A percentile compares a stretch with the other conserved stretches of the same genome.
These are phyloP conservation scores for Mixornis gularis DNA, from an alignment of 2,113 vertebrate species.

Conservation along the genomic window DNA sequence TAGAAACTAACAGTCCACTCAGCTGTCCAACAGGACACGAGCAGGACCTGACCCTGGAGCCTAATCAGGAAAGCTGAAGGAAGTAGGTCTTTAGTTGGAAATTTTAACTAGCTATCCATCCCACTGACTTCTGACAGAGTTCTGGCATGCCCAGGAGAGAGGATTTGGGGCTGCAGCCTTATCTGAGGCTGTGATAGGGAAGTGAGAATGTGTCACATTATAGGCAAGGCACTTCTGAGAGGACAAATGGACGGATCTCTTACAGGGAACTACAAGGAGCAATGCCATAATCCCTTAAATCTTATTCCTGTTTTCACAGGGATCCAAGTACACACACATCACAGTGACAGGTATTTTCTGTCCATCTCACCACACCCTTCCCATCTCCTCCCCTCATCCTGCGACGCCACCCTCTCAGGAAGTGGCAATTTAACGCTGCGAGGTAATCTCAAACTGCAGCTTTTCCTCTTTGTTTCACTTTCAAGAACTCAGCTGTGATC, in stretches of 20 bases:
- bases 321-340: not conserved
- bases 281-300: not conserved
- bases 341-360: not conserved
- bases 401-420: not conserved
- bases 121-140: not conserved
- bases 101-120: not conserved
- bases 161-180: not conserved
- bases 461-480: not conserved
- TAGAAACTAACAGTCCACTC: not conserved
- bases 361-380: not conserved
- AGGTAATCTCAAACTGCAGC: not conserved
- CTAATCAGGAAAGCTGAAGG: not conserved
- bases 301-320: not conserved
- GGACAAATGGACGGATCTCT: rapidly evolving
- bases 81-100: not conserved
- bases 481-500: not conserved
- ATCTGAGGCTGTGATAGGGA: not conserved
- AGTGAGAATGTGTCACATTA: not conserved
- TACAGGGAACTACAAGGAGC: not conserved
- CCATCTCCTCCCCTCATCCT: not conserved
- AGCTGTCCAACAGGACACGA: not conserved
- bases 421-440: not conserved
- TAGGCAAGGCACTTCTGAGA: not conserved
- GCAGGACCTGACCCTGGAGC: not conserved
- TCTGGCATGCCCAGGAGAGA: not conserved